Conservation (phyloP, 2,888 invertebrate genomes). For the Dasysyrphus tricinctus region DNA sequence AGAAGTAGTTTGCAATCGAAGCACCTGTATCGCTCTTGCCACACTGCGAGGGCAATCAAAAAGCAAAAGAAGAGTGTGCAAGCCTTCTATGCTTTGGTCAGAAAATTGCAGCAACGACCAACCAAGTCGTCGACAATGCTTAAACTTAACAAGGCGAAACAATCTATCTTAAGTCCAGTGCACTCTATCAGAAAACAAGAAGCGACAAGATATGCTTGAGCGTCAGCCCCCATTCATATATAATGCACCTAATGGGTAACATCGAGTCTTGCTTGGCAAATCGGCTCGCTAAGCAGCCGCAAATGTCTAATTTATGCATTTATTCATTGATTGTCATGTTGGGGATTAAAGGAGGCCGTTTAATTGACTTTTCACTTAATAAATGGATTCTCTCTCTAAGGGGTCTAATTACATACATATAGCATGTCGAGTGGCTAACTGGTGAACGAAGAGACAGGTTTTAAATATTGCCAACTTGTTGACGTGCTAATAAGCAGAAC, state of each 20-base stretch:
- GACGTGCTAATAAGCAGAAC: conserved; percentile 63
- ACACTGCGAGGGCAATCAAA: conserved; percentile 30
- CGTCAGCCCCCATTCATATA: conserved; percentile 56
- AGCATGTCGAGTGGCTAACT: conserved; percentile 11
- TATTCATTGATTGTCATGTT: conserved; percentile 75
- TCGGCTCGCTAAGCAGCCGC: conserved; percentile 64
- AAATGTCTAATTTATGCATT: conserved; percentile 74
- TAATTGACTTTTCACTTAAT: conserved; percentile 69
- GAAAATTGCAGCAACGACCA: conserved; percentile 13
- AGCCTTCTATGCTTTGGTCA: neutral
- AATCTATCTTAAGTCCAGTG: conserved; percentile 60
- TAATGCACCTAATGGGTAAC: neutral
- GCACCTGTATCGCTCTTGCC: conserved; percentile 61
- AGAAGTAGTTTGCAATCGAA: conserved; percentile 31
- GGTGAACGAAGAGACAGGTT: conserved; percentile 9
- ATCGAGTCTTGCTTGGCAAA: conserved; percentile 37
- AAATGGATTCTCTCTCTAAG: conserved; percentile 56
- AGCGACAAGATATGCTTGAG: conserved; percentile 56
- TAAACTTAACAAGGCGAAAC: conserved; percentile 72
- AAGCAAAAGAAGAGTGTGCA: conserved; percentile 27
- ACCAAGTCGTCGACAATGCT: conserved; percentile 26
- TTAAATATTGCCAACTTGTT: conserved; percentile 48
- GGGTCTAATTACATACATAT: conserved; percentile 51
- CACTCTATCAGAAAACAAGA: conserved; percentile 59
- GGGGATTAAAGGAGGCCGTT: conserved; percentile 71